Base-by-base conservation (phyloP, 2,888 invertebrate genomes). In the Drosophila recens region DNA sequence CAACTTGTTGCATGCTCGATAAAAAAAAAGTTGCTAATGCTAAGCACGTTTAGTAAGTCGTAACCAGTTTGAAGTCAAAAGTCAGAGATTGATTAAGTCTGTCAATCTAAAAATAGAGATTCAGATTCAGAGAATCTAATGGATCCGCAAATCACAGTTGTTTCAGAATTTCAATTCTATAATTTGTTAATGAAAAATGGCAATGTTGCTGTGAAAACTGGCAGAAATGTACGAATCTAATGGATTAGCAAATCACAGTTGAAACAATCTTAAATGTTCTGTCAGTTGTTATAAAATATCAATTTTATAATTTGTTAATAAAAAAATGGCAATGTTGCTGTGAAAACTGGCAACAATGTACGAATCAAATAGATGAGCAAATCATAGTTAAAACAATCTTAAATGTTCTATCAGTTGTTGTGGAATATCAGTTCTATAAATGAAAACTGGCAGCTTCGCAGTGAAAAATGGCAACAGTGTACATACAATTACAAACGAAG, bases 21-120 rank as follows among this genome's bases (percentile, higher is more conserved):
- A 9, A 54, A 54, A 11, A 33, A 11, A 33, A 34, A 43, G n/a
- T 53, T 15, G 36, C 10, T 49, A 40, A 54, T 54, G 33, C 9
- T 30, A 56, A 27, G 42, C 70, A 69, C 38, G 45, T 51, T 57
- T 36, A 36, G 20, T 54, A 38, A 42, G 40, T 36, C 40, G 30
- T 27, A 74, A 65, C 74, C 77, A 52, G 75, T 75, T 75, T 58
- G 45, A 23, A 67, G 43, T 57, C 56, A 61, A 45, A 17, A 65
- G 53, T 45, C 51, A 42, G 30, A 33, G 20, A 42, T 33, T 43
- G 58, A 54, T 72, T 72, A 58, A 63, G 34, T 48, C 57, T 13
- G 51, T 73, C 42, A 65, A 57, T 58, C 66, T 75, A 75, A 53
- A 76, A 75, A 72, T 75, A 75, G 49, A 33, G 17, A 36, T 48